Evolutionary conservation across 1,140 invertebrate genomes (phyloP).

Genomic region (Drosophila nasuta): DNA sequence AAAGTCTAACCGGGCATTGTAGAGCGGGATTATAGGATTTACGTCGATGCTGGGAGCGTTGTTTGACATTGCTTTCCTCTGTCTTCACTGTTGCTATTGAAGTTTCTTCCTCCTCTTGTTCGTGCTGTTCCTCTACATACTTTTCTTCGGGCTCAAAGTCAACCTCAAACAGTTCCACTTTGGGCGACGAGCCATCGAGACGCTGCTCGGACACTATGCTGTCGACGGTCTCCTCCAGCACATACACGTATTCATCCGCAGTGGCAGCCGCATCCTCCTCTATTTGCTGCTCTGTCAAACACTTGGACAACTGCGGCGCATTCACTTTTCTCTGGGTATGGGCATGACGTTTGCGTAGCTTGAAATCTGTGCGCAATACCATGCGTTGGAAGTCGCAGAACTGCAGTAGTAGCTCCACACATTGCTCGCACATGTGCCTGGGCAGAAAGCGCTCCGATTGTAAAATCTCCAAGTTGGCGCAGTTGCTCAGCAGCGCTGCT

Average conservation of each 20-base stretch:
- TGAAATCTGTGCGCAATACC: constrained; percentile 36
- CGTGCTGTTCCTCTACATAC: neutral
- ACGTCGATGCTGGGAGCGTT: neutral
- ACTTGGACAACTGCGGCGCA: no score
- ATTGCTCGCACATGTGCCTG: constrained; percentile 49
- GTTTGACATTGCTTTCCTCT: neutral
- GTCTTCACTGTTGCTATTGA: no score
- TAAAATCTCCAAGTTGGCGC: constrained; percentile 51
- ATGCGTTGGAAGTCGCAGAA: constrained; percentile 42
- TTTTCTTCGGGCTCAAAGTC: constrained; percentile 27
- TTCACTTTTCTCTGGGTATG: neutral
- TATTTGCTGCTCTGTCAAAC: no score
- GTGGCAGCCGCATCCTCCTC: neutral
- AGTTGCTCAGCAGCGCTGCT: constrained; percentile 53
- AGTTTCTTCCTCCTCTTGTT: constrained; percentile 1
- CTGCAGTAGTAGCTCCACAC: constrained; percentile 21
- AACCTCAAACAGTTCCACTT: constrained; percentile 21
- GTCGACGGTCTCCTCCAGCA: constrained; percentile 29
- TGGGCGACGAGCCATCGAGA: neutral
- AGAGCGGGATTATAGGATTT: constrained; percentile 40
- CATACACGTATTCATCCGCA: constrained; percentile 31
- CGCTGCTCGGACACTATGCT: neutral
- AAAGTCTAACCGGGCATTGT: constrained; percentile 45
- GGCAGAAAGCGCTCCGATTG: constrained; percentile 59
- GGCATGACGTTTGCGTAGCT: constrained; percentile 33